Base-by-base conservation (phyloP, 2,113 vertebrate species). In the Hippocampus guttulatus region DNA sequence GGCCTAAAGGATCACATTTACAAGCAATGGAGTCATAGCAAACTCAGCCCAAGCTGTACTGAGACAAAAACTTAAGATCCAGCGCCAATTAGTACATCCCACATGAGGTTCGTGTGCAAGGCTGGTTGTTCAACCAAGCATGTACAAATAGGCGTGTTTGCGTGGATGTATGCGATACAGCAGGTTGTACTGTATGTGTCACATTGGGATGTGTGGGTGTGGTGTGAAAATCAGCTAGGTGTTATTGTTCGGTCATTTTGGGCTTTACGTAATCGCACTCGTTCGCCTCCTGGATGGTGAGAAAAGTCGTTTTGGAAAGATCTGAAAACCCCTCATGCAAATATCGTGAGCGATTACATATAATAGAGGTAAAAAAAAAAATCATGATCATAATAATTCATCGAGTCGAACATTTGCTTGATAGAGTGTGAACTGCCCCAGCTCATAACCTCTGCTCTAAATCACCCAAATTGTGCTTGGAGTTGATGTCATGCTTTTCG, bases 211-310 rank as follows among this genome's bases (percentile, higher is more conserved):
- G 75, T 82, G 84, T 68, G 80, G 58, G 85, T 58, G 79, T 21
- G 38, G 78, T 85, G 82, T 85, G 77, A 89, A 84, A 85, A 84
- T 76, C 71, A 71, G 76, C 82, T 82, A 80, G 85, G 87, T 80
- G 87, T 89, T 85, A 84, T 88, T 89, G 82, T 89, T 85, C 85
- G 85, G 82, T 86, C 88, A 89, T 81, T 85, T 81, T 58, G 76
- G 64, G 73, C 72, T 82, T 85, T 85, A 85, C 66, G 71, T 77
- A 71, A 85, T 87, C 82, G 65, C 84, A 75, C 84, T 79, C 69
- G 74, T 76, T 80, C 73, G 79, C 73, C 77, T 86, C 70, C 68
- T 66, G 76, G 71, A 74, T 81, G 70, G 80, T 69, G 21, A 61
- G 16, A 27, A 61, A 33, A 61, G 58, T 7, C 27, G 5, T 30